Evolutionary conservation across 2,113 vertebrate species (phyloP).

Genomic region (Dipodomys stephensi): DNA sequence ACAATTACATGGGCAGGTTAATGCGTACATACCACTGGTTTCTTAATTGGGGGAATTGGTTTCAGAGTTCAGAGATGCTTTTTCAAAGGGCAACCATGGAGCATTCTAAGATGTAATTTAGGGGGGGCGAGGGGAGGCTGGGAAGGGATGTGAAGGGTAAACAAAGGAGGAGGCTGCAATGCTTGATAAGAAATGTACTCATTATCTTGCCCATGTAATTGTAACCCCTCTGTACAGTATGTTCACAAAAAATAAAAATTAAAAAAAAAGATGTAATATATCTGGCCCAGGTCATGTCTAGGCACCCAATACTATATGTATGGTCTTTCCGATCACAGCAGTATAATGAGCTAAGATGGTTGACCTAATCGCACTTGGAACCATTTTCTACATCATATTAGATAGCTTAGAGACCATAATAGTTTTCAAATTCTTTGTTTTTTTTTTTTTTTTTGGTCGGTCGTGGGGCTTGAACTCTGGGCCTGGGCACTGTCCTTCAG

Average conservation of each 20-base stretch:
- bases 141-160: too few relatives aligned
- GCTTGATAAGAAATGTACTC: too few relatives aligned
- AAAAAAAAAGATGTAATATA: not conserved
- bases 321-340: constrained; percentile 34
- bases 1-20: too few relatives aligned
- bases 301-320: not conserved
- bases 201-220: too few relatives aligned
- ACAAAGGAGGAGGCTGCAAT: too few relatives aligned
- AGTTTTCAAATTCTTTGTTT: too few relatives aligned
- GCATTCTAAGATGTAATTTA: not conserved
- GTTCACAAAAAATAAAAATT: too few relatives aligned
- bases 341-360: not conserved
- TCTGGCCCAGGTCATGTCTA: not conserved
- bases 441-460: too few relatives aligned
- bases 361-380: not conserved
- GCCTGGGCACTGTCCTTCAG: too few relatives aligned
- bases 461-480: too few relatives aligned
- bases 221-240: too few relatives aligned
- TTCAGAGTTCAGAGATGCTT: constrained; percentile 25
- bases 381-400: not conserved
- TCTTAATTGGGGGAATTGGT: not conserved
- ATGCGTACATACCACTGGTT: not conserved
- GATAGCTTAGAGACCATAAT: not conserved
- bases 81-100: constrained; percentile 31
- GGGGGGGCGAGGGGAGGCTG: too few relatives aligned